phyloP scores from a whole-genome alignment of 2,113 vertebrate species.

The Centrocercus urophasianus region DNA sequence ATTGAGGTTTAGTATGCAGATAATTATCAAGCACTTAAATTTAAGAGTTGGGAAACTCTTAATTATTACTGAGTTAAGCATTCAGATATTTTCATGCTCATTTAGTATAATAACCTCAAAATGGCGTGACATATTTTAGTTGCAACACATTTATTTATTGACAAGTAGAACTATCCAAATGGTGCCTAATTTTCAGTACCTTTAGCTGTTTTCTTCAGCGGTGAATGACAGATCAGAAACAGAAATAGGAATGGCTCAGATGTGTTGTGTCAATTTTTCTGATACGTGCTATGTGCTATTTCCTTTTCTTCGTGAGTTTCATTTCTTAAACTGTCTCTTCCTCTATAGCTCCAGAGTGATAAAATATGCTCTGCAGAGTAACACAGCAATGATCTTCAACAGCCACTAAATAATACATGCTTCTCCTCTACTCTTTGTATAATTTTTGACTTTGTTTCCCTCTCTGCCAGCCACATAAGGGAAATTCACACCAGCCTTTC shows the following conservation, averaged over 20 bases:
- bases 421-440: not conserved
- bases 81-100: not conserved
- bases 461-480: not conserved
- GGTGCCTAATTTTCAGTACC: not conserved
- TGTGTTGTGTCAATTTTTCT: accelerated
- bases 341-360: not conserved
- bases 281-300: not conserved
- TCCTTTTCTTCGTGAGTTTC: not conserved
- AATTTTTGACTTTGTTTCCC: not conserved
- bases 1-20: constrained; percentile 18
- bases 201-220: not conserved
- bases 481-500: not conserved
- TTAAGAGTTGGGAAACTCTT: constrained; percentile 30
- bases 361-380: not conserved
- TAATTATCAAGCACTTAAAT: constrained; percentile 34
- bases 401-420: not conserved
- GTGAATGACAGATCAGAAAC: not conserved
- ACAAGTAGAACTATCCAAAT: not conserved
- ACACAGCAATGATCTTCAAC: not conserved
- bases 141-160: constrained; percentile 37
- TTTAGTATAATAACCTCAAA: not conserved
- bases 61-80: constrained; percentile 9
- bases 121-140: constrained; percentile 17
- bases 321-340: not conserved
- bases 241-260: not conserved